Percentiles rank a stretch among this genome's conserved stretches.
Evolutionary conservation across 1,140 invertebrate species (phyloP).

Genomic region (Goniozus legneri): DNA sequence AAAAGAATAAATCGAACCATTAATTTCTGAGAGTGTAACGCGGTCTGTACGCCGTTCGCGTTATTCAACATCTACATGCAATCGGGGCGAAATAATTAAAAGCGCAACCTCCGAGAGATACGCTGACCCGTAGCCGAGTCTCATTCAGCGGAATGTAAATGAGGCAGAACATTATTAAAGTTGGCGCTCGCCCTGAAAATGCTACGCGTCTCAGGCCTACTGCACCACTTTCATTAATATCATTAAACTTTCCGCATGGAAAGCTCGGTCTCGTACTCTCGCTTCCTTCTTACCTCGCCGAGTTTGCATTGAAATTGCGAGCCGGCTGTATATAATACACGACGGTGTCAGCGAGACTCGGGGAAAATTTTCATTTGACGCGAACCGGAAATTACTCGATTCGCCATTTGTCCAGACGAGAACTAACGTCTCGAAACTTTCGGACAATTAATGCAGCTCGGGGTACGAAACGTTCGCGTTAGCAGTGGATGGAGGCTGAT

Average conservation of each 20-base stretch:
- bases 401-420: no score
- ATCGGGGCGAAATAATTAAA: slow-evolving; percentile 18
- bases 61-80: no score
- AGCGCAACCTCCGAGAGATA: slow-evolving; percentile 8
- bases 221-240: slow-evolving; percentile 32
- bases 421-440: no score
- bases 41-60: not conserved
- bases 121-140: not conserved
- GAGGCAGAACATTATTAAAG: slow-evolving; percentile 30
- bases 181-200: slow-evolving; percentile 22
- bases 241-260: slow-evolving; percentile 30
- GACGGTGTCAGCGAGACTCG: no score
- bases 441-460: no score
- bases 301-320: slow-evolving; percentile 26
- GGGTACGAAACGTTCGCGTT: no score
- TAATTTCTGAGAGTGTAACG: not conserved
- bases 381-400: no score
- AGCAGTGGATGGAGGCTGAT: no score
- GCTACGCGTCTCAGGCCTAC: slow-evolving; percentile 4
- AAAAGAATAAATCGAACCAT: not conserved
- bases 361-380: no score
- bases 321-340: no score
- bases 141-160: slow-evolving; percentile 27
- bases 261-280: slow-evolving; percentile 4
- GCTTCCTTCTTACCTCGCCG: not conserved